A percentile compares a stretch with the other conserved stretches of the same genome.
Evolutionary conservation across 1,140 invertebrate genomes (phyloP).

Genomic region (Fragariocoptes setiger): DNA sequence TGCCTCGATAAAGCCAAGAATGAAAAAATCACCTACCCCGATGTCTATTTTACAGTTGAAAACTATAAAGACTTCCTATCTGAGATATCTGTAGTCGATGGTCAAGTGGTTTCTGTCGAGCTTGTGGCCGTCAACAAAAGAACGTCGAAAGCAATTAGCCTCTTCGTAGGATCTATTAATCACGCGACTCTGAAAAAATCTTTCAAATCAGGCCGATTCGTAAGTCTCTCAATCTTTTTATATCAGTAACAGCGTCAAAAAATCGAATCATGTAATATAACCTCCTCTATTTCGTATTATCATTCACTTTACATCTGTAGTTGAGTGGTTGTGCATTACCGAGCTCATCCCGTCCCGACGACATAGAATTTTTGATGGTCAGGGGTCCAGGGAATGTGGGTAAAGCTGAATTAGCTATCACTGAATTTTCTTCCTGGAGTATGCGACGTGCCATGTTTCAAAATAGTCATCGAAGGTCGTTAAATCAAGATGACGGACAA

Average conservation of each 20-base stretch:
- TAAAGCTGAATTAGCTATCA: slow-evolving; percentile 89
- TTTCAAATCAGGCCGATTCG: slow-evolving; percentile 23
- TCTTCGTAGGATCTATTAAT: slow-evolving; percentile 1
- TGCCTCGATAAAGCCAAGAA: slow-evolving; percentile 93
- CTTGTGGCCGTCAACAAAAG: slow-evolving; percentile 63
- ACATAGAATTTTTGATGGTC: slow-evolving; percentile 90
- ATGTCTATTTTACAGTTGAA: slow-evolving; percentile 95
- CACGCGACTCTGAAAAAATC: slow-evolving; percentile 23
- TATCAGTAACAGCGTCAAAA: neutral
- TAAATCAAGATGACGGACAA: no score
- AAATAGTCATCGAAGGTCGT: no score
- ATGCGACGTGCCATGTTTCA: no score
- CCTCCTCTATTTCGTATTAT: neutral
- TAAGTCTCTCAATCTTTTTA: neutral
- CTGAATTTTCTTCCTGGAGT: no score
- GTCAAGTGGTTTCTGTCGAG: slow-evolving; percentile 94
- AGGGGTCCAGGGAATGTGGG: slow-evolving; percentile 83
- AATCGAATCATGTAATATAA: neutral
- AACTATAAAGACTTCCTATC: slow-evolving; percentile 93
- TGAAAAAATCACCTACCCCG: slow-evolving; percentile 92
- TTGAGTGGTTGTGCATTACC: neutral
- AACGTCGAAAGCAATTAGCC: slow-evolving; percentile 14
- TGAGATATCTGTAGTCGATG: slow-evolving; percentile 67
- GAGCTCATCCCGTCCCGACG: slow-evolving; percentile 29
- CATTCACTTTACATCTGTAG: neutral